These are phyloP conservation scores for Glaucomys volans DNA, from an alignment of 2,113 vertebrate genomes.

Conservation along the genomic window DNA sequence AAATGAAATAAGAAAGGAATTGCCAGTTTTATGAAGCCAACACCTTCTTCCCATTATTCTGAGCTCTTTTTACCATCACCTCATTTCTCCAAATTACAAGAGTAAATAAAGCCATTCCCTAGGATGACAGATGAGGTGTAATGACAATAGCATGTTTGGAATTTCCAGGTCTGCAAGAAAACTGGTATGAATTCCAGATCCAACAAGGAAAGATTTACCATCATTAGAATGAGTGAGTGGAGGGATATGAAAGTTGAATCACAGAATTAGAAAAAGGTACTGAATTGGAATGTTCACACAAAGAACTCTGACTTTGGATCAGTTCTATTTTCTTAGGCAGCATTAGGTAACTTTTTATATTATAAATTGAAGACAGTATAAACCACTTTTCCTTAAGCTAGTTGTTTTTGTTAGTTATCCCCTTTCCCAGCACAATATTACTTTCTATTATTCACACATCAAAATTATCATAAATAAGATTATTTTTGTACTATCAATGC, in stretches of 20 bases:
- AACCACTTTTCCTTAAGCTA: slow-evolving; percentile 3
- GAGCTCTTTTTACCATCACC: slow-evolving; percentile 71
- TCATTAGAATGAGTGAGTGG: not conserved
- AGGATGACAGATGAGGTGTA: slow-evolving; percentile 78
- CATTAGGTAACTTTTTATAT: not conserved
- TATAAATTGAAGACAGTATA: slow-evolving; percentile 18
- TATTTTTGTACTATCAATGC: slow-evolving; percentile 23
- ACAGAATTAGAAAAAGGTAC: slow-evolving; percentile 35
- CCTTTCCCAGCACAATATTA: not conserved
- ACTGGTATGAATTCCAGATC: slow-evolving; percentile 66
- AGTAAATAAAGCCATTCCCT: slow-evolving; percentile 73
- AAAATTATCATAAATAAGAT: not conserved
- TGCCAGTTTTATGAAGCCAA: slow-evolving; percentile 58
- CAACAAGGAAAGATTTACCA: slow-evolving; percentile 22
- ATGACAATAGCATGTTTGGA: slow-evolving; percentile 63
- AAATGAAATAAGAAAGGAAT: slow-evolving; percentile 69
- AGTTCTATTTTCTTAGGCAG: slow-evolving; percentile 20
- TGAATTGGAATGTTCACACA: not conserved
- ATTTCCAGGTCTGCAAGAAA: slow-evolving; percentile 70
- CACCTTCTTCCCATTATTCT: slow-evolving; percentile 74
- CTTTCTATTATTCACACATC: not conserved
- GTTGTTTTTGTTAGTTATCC: not conserved
- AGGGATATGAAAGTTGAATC: not conserved
- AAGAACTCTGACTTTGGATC: not conserved
- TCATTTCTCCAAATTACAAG: slow-evolving; percentile 77